phyloP scores from a whole-genome alignment of 1,140 invertebrate genomes.

The Diachasmimorpha longicaudata region DNA sequence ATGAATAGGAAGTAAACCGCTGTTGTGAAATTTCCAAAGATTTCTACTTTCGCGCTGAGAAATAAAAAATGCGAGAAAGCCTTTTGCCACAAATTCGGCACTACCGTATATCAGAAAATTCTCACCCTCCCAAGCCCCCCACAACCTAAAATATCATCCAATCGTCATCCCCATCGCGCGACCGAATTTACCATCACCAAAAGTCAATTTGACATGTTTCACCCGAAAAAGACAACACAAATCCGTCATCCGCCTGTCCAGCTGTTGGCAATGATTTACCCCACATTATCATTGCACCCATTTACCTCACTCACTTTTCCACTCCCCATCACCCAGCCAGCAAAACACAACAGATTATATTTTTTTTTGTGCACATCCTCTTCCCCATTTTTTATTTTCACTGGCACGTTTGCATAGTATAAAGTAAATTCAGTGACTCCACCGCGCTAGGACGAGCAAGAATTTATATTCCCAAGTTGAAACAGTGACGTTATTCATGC shows the following conservation, averaged over 20 bases:
- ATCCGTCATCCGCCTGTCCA: too few species aligned
- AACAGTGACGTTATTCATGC: constrained; percentile 8
- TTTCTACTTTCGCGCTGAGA: too few species aligned
- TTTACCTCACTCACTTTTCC: neutral
- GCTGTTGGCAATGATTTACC: too few species aligned
- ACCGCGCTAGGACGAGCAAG: neutral
- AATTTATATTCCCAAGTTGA: constrained; percentile 7
- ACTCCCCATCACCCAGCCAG: neutral
- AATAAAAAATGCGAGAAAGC: neutral
- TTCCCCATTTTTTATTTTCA: neutral
- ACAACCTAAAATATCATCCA: too few species aligned
- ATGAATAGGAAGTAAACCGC: neutral
- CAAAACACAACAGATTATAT: neutral
- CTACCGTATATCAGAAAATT: too few species aligned
- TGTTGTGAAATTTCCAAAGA: neutral
- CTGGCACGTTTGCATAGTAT: neutral
- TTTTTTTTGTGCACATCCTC: neutral
- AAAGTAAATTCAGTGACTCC: neutral
- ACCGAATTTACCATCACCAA: too few species aligned
- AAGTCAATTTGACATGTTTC: too few species aligned
- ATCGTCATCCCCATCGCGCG: too few species aligned
- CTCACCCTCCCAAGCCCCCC: too few species aligned
- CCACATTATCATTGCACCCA: too few species aligned
- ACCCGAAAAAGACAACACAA: too few species aligned
- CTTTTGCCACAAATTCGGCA: too few species aligned